Percentiles rank a stretch among this genome's conserved stretches.
These are phyloP conservation scores for Ameiurus melas DNA, from an alignment of 2,113 vertebrate genomes.

Conservation along the genomic window DNA sequence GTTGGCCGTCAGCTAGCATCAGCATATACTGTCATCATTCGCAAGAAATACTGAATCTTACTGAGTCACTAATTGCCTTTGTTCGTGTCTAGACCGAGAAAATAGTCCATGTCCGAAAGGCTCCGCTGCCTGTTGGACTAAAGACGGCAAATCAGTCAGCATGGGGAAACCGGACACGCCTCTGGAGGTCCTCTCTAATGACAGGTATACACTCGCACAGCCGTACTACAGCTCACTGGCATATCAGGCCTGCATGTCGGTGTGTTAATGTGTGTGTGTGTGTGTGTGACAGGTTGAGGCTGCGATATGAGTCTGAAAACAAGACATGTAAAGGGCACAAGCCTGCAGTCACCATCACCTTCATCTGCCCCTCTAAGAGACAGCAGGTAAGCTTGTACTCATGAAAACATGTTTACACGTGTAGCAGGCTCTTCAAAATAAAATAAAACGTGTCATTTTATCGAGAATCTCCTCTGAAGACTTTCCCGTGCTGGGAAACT, in stretches of 20 bases:
- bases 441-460: no score
- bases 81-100: constrained; percentile 51
- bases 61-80: constrained; percentile 1
- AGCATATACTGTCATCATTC: background rate
- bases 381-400: constrained; percentile 70
- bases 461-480: no score
- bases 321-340: constrained; percentile 78
- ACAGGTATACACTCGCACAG: constrained; percentile 74
- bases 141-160: constrained; percentile 60
- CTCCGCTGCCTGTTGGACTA: constrained; percentile 84
- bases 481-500: no score
- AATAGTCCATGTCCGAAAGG: constrained; percentile 70
- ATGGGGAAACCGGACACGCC: constrained; percentile 78
- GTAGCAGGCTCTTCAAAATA: no score
- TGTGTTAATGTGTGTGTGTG: background rate
- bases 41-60: background rate
- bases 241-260: background rate
- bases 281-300: constrained; percentile 71
- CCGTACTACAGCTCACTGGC: background rate
- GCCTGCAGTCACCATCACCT: constrained; percentile 87
- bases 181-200: constrained; percentile 72
- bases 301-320: constrained; percentile 73
- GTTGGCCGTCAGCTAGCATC: background rate
- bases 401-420: background rate
- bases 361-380: constrained; percentile 86